Base-by-base conservation (phyloP, 2,888 invertebrate species). In the Sipha maydis region DNA sequence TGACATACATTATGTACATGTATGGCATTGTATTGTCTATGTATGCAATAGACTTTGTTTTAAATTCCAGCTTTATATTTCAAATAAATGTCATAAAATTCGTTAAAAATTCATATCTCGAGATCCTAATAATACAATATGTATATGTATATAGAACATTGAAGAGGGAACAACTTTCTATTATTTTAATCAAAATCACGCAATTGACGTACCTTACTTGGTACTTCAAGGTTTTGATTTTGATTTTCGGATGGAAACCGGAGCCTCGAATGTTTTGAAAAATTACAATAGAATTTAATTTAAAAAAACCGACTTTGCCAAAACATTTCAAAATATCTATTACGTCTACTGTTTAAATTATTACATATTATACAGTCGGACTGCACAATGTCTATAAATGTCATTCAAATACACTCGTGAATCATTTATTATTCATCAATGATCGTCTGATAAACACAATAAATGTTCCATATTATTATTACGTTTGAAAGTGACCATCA, bases 401-500 rank as follows among this genome's bases (percentile, higher is more conserved):
- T 38, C 83, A 56, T 83, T 73, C 71, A 56, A 73, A 73, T 83
- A 9, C 34, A 38, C 38, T 21, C 38, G 38, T 9, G 56, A 38
- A 17, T 9, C 1, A 75, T 77, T 85, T 67, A 67, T 77, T 85
- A 85, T 85, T 85, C 84, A 77, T 48, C 31, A 67, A 85, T 85
- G 56, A 76, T 85, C 76, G 75, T 84, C 56, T 38, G 84, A 84
- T 76, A 85, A 85, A 85, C 41, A 31, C 67, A 38, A 75, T 28
- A 56, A 56, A 56, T 75, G 83, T 84, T 75, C 75, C 28, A 61
- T 61, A 61, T 84, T 31, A 73, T 48, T 83, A 61, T 80, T 67
- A 75, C 38, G 75, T 84, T 84, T 75, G 83, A 84, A 84, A 84
- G 83, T 75, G 83, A 25, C 75, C 75, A 75, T 75, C 83, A 21